phyloP scores from a whole-genome alignment of 2,888 invertebrate genomes.

The Parnassius glacialis region DNA sequence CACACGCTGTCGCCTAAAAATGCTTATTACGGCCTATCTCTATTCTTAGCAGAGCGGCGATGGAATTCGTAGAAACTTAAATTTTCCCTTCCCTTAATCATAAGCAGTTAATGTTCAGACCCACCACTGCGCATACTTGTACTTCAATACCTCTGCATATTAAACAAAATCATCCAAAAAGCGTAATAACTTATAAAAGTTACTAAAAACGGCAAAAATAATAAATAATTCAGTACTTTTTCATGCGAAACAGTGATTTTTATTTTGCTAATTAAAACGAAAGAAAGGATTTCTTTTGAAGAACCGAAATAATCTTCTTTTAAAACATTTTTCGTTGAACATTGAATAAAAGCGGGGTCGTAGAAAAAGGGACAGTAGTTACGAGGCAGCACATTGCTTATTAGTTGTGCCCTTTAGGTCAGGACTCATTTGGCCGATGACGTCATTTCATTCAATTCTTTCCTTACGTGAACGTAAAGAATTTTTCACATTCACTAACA shows the following conservation, averaged over 20 bases:
- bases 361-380: constrained; percentile 41
- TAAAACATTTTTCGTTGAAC: constrained; percentile 30
- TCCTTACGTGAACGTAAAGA: constrained; percentile 30
- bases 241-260: constrained; percentile 16
- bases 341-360: constrained; percentile 31
- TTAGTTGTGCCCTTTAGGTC: constrained; percentile 42
- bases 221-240: constrained; percentile 15
- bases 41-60: not conserved
- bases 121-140: too few species aligned
- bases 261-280: constrained; percentile 19
- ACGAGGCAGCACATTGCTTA: constrained; percentile 41
- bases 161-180: too few species aligned
- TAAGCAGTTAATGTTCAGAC: too few species aligned
- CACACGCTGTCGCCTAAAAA: constrained; percentile 59
- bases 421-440: constrained; percentile 43
- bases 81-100: too few species aligned
- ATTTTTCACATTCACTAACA: constrained; percentile 8
- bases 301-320: constrained; percentile 24
- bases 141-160: too few species aligned
- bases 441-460: constrained; percentile 51
- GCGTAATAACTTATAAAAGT: too few species aligned
- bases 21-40: constrained; percentile 51
- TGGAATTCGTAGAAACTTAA: not conserved
- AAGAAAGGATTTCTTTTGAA: constrained; percentile 20
- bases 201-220: too few species aligned